phyloP scores from a whole-genome alignment of 2,113 vertebrate genomes.

The Pituophis catenifer region DNA sequence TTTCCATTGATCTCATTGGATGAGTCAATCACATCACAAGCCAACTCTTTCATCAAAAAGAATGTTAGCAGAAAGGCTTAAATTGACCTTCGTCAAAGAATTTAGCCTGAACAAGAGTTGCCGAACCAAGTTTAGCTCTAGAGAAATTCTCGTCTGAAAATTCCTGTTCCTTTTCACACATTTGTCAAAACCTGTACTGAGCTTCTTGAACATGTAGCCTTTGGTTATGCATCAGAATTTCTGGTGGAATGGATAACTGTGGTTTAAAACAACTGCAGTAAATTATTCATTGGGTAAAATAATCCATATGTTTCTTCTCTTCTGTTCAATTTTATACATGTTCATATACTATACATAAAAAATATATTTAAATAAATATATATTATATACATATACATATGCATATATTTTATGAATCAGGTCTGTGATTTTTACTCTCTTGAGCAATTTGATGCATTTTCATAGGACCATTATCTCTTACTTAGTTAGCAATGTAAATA shows the following conservation, averaged over 20 bases:
- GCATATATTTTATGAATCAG: slow-evolving; percentile 57
- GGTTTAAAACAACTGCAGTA: background rate
- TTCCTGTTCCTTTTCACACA: background rate
- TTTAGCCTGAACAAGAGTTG: background rate
- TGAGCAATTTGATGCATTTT: slow-evolving; percentile 46
- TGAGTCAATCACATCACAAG: background rate
- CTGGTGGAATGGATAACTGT: background rate
- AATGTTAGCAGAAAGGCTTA: background rate
- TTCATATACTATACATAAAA: slow-evolving; percentile 26
- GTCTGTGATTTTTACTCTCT: slow-evolving; percentile 57
- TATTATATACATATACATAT: slow-evolving; percentile 24
- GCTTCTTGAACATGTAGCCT: background rate
- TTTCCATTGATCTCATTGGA: background rate
- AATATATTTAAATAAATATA: slow-evolving; percentile 28
- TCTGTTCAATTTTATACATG: slow-evolving; percentile 29
- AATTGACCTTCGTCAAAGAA: background rate
- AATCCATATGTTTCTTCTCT: slow-evolving; percentile 35
- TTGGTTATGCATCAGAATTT: background rate
- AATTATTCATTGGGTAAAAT: background rate
- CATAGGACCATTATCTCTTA: slow-evolving; percentile 55
- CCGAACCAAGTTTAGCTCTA: background rate
- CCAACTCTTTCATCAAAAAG: background rate
- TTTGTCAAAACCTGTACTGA: background rate
- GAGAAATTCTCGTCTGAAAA: background rate
- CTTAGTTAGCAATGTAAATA: slow-evolving; percentile 69